Percentiles rank a stretch among this genome's conserved stretches.
These are phyloP conservation scores for Gallinago media DNA, from an alignment of 2,113 vertebrate genomes.

Conservation along the genomic window DNA sequence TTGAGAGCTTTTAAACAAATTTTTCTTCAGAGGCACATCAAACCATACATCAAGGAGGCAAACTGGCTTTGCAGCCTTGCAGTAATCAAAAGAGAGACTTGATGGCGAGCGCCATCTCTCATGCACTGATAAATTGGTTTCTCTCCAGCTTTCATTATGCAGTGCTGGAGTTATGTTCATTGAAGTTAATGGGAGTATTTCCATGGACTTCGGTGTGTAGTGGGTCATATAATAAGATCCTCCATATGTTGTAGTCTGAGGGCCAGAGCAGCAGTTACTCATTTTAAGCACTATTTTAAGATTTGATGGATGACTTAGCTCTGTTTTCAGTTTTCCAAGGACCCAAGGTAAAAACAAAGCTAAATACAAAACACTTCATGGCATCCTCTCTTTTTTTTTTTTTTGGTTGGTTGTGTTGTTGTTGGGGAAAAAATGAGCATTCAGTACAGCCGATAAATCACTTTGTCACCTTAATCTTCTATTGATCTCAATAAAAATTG, in stretches of 20 bases:
- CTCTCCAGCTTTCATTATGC: constrained; percentile 17
- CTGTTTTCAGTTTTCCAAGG: constrained; percentile 71
- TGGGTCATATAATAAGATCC: constrained; percentile 27
- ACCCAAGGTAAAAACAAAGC: constrained; percentile 57
- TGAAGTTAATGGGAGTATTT: constrained; percentile 46
- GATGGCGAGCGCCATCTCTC: neutral
- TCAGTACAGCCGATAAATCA: constrained; percentile 76
- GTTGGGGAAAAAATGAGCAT: constrained; percentile 69
- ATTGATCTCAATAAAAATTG: constrained; percentile 85
- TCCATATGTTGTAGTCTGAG: neutral
- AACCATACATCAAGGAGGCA: constrained; percentile 19
- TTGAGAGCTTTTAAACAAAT: constrained; percentile 21
- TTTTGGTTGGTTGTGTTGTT: constrained; percentile 11
- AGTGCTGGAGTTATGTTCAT: neutral
- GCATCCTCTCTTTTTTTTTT: constrained; percentile 3
- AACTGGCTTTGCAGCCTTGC: constrained; percentile 1
- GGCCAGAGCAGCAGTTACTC: constrained; percentile 51
- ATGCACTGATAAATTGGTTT: neutral
- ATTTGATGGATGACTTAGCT: constrained; percentile 73
- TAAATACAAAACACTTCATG: constrained; percentile 62
- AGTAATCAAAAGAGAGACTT: neutral
- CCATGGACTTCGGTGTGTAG: constrained; percentile 37
- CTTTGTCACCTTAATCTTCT: constrained; percentile 84
- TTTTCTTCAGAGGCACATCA: constrained; percentile 41
- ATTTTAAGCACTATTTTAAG: constrained; percentile 77